phyloP scores from a whole-genome alignment of 1,140 invertebrate species.

The Delia radicum region DNA sequence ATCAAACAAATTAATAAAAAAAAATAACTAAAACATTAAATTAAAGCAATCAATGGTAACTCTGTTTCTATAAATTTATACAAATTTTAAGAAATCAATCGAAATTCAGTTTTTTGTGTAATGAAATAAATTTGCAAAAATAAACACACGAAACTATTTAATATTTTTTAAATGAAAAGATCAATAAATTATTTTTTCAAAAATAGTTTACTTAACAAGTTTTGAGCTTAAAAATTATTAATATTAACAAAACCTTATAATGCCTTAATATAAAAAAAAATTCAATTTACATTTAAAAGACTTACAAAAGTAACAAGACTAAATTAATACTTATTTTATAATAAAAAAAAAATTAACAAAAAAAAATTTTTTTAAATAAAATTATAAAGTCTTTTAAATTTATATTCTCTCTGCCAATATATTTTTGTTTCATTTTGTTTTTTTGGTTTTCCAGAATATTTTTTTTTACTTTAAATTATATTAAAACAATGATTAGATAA shows the following conservation, averaged over 20 bases:
- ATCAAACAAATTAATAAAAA: too few relatives aligned
- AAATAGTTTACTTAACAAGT: not conserved
- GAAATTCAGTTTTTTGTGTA: too few relatives aligned
- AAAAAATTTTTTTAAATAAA: not conserved
- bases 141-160: too few relatives aligned
- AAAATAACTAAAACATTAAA: too few relatives aligned
- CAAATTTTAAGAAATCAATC: too few relatives aligned
- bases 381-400: not conserved
- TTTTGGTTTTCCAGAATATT: not conserved
- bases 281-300: not conserved
- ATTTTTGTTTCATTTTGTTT: not conserved
- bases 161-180: too few relatives aligned
- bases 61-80: too few relatives aligned
- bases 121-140: too few relatives aligned
- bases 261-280: not conserved
- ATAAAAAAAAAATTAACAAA: not conserved
- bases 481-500: not conserved
- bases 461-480: not conserved
- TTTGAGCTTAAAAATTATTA: not conserved
- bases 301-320: not conserved
- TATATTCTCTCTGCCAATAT: not conserved
- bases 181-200: too few relatives aligned
- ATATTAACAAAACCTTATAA: conserved; percentile 5
- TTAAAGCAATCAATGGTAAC: too few relatives aligned
- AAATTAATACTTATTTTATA: not conserved